Percentiles rank a stretch among this genome's conserved stretches.
phyloP scores from a whole-genome alignment of 2,113 vertebrate genomes.

The Furnarius figulus region DNA sequence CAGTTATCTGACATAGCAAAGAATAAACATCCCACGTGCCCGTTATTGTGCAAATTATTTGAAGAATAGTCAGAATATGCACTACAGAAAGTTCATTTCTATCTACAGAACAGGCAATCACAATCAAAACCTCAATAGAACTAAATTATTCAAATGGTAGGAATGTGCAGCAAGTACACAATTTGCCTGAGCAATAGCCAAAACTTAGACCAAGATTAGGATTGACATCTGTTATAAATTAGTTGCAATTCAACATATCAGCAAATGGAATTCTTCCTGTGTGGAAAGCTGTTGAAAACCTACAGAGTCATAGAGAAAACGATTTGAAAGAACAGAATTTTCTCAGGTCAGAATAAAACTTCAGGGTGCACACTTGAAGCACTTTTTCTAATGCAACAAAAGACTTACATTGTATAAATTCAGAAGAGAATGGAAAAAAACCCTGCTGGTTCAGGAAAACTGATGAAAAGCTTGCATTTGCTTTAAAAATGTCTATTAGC shows the following conservation, averaged over 20 bases:
- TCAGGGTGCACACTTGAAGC: fast-evolving
- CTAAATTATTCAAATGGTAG: background rate
- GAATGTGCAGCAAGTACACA: background rate
- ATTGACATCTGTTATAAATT: background rate
- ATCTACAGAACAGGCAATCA: background rate
- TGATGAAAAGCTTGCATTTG: background rate
- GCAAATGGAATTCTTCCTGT: background rate
- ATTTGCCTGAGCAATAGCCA: background rate
- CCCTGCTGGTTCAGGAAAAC: background rate
- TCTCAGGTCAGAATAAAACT: background rate
- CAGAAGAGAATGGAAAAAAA: background rate
- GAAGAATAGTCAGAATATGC: background rate
- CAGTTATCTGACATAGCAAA: background rate
- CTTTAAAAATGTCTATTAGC: conserved; percentile 31
- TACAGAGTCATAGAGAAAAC: background rate
- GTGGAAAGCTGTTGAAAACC: background rate
- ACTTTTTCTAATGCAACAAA: background rate
- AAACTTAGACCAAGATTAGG: background rate
- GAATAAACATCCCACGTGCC: background rate
- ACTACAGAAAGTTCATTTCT: background rate
- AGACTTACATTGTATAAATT: background rate
- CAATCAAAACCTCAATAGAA: background rate
- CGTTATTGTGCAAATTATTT: background rate
- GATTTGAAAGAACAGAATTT: background rate
- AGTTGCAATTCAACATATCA: background rate